Evolutionary conservation across 1,140 invertebrate species (phyloP).

Genomic region (Drosophila erecta): DNA sequence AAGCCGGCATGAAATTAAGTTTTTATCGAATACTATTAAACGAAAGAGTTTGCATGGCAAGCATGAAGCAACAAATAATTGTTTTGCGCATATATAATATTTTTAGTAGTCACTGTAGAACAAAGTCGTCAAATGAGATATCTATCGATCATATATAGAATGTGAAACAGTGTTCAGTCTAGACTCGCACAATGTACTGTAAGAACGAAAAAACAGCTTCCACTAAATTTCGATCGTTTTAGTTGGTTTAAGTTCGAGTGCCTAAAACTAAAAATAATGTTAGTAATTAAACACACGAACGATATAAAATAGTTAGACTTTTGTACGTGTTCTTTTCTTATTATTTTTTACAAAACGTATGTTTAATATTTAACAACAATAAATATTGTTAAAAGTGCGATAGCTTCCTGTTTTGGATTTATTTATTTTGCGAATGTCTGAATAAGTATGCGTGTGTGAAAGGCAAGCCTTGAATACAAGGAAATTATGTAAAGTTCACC

Average conservation of each 20-base stretch:
- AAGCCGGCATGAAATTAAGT: conserved; percentile 37
- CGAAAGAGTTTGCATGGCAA: conserved; percentile 35
- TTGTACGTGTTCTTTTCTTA: conserved; percentile 24
- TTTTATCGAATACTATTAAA: conserved; percentile 42
- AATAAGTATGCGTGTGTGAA: conserved; percentile 12
- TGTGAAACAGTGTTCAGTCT: conserved; percentile 36
- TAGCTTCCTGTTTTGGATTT: conserved; percentile 8
- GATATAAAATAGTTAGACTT: conserved; percentile 27
- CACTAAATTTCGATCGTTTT: conserved; percentile 3
- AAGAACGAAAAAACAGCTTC: conserved; percentile 33
- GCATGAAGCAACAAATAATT: conserved; percentile 21
- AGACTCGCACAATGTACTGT: conserved; percentile 51
- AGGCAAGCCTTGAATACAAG: neutral
- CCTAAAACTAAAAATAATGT: conserved; percentile 7
- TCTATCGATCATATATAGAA: conserved; percentile 3
- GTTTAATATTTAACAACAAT: conserved; percentile 42
- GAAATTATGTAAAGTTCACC: conserved; percentile 9
- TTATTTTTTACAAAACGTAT: conserved; percentile 24
- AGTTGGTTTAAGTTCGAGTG: neutral
- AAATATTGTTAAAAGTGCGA: conserved; percentile 26
- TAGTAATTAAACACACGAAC: conserved; percentile 11
- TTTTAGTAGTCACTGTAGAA: conserved; percentile 37
- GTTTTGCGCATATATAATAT: conserved; percentile 28
- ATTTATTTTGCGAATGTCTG: conserved; percentile 13
- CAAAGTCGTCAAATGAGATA: conserved; percentile 28